Percentiles rank a stretch among this genome's conserved stretches.
Evolutionary conservation across 2,888 invertebrate genomes (phyloP).

Genomic region (Stenodema calcarata): DNA sequence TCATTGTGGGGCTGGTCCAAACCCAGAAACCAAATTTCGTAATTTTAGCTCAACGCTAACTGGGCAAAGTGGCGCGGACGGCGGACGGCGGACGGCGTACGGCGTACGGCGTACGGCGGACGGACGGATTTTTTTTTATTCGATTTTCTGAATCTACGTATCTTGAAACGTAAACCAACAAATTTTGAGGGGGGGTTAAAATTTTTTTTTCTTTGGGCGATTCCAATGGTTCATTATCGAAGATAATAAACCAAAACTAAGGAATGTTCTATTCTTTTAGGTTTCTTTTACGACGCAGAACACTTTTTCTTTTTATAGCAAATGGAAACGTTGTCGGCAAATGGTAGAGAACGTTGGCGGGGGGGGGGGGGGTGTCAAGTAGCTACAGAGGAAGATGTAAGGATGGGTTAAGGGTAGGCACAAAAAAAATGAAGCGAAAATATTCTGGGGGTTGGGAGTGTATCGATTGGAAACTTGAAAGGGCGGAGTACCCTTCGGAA

Average conservation of each 20-base stretch:
- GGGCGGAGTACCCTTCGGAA: not conserved
- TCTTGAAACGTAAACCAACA: no score
- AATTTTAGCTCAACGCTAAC: no score
- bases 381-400: not conserved
- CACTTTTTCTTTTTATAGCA: not conserved
- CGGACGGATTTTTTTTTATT: no score
- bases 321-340: not conserved
- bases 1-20: no score
- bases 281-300: not conserved
- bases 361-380: not conserved
- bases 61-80: no score
- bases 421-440: not conserved
- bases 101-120: no score
- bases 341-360: not conserved
- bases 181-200: no score
- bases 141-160: no score
- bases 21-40: no score
- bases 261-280: not conserved
- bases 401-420: not conserved
- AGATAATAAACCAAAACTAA: not conserved
- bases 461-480: not conserved
- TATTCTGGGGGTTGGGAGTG: not conserved
- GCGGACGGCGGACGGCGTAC: no score
- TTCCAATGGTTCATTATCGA: no score
- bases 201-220: no score